phyloP scores from a whole-genome alignment of 2,888 invertebrate species.

The Eurytoma adleriae region DNA sequence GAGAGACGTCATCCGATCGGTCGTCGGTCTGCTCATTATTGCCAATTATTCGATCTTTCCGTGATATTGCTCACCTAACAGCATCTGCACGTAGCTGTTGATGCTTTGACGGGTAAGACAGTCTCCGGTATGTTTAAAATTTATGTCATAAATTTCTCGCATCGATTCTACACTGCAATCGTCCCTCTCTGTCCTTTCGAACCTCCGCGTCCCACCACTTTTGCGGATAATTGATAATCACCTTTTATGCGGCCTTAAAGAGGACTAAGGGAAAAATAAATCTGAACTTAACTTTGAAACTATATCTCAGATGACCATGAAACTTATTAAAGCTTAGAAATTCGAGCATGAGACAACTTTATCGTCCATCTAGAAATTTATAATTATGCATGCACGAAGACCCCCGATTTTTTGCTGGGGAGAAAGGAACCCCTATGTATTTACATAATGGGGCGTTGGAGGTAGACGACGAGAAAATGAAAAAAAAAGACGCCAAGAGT shows the following conservation, averaged over 20 bases:
- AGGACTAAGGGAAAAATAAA: neutral
- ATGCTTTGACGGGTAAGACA: neutral
- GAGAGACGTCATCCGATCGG: constrained; percentile 7
- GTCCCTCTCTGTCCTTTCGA: neutral
- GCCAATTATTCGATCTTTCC: constrained; percentile 37
- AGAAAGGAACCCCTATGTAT: constrained; percentile 50
- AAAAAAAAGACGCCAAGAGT: constrained; percentile 59
- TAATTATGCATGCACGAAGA: constrained; percentile 35
- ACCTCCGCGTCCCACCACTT: too few relatives aligned
- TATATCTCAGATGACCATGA: constrained; percentile 18
- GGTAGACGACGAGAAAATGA: constrained; percentile 56
- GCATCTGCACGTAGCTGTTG: neutral
- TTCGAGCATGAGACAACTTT: constrained; percentile 7
- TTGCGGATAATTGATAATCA: neutral
- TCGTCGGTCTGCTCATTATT: constrained; percentile 28
- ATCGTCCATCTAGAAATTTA: constrained; percentile 21
- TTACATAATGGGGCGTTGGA: constrained; percentile 65
- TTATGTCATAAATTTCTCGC: constrained; percentile 32
- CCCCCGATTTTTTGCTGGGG: neutral
- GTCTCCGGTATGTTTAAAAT: neutral
- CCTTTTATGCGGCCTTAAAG: neutral
- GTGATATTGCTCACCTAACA: neutral
- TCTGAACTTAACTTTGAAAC: constrained; percentile 8
- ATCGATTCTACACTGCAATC: neutral
- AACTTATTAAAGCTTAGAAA: constrained; percentile 22